These are phyloP conservation scores for Bombylius major DNA, from an alignment of 2,888 invertebrate species.

Conservation along the genomic window DNA sequence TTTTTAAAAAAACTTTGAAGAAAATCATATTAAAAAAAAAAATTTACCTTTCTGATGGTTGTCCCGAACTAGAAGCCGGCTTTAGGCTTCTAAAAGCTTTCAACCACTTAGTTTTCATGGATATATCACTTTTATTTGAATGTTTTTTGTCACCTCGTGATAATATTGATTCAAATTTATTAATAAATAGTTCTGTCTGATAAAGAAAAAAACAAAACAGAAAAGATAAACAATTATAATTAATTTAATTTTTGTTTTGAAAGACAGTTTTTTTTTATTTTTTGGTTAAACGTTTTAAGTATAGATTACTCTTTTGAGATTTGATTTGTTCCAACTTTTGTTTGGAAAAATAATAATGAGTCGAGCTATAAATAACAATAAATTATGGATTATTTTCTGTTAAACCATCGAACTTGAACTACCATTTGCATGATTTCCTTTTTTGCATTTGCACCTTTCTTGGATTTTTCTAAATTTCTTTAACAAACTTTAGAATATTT, in stretches of 20 bases:
- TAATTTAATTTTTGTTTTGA: too few relatives aligned
- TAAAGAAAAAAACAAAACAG: constrained; percentile 17
- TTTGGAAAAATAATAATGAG: too few relatives aligned
- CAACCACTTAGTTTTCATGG: constrained; percentile 95
- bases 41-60: constrained; percentile 46
- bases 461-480: too few relatives aligned
- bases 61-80: constrained; percentile 51
- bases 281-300: neutral
- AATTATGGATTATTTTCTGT: too few relatives aligned
- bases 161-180: constrained; percentile 57
- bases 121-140: constrained; percentile 71
- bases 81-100: constrained; percentile 93
- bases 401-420: too few relatives aligned
- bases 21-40: neutral
- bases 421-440: too few relatives aligned
- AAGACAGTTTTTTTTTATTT: too few relatives aligned
- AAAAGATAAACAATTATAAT: constrained; percentile 14
- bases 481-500: too few relatives aligned
- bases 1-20: neutral
- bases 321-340: too few relatives aligned
- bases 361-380: too few relatives aligned
- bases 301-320: neutral
- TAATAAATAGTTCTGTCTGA: constrained; percentile 75
- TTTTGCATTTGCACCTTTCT: too few relatives aligned
- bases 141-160: constrained; percentile 63